A percentile compares a stretch with the other conserved stretches of the same genome.
Evolutionary conservation across 2,888 invertebrate species (phyloP).

Genomic region (Tetragonisca angustula): DNA sequence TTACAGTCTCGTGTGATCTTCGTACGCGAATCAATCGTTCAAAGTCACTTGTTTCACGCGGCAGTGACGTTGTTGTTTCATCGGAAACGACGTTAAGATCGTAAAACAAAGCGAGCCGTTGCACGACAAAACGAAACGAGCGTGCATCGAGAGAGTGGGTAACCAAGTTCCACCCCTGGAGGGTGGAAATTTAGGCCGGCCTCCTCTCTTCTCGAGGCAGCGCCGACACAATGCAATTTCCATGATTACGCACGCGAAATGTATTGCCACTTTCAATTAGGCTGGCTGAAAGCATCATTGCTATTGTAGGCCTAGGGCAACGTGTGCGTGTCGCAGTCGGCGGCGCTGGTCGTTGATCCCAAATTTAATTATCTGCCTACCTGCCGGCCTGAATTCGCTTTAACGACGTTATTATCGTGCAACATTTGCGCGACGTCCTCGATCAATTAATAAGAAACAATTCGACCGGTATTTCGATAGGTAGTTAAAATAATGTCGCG

Average conservation of each 20-base stretch:
- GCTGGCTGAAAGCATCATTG: slow-evolving; percentile 50
- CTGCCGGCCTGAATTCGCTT: slow-evolving; percentile 40
- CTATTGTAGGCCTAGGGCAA: slow-evolving; percentile 43
- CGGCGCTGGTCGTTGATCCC: slow-evolving; percentile 48
- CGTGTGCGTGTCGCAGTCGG: neutral
- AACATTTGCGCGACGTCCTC: slow-evolving; percentile 30
- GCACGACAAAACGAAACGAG: neutral
- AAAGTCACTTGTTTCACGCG: too few species aligned
- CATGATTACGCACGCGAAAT: slow-evolving; percentile 48
- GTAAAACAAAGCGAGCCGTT: too few species aligned
- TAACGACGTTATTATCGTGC: slow-evolving; percentile 41
- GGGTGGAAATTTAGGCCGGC: slow-evolving; percentile 12
- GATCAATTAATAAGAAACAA: slow-evolving; percentile 43
- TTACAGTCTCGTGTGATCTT: too few species aligned
- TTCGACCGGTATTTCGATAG: slow-evolving; percentile 9
- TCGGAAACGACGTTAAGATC: too few species aligned
- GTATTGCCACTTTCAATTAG: slow-evolving; percentile 51
- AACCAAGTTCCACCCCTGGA: neutral
- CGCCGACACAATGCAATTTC: slow-evolving; percentile 35
- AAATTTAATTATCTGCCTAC: slow-evolving; percentile 46
- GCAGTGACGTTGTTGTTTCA: too few species aligned
- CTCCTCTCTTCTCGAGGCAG: slow-evolving; percentile 15
- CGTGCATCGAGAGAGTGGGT: neutral
- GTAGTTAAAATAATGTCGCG: slow-evolving; percentile 14
- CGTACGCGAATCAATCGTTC: too few species aligned